phyloP scores from a whole-genome alignment of 1,140 invertebrate genomes.

The Euwallacea fornicatus region DNA sequence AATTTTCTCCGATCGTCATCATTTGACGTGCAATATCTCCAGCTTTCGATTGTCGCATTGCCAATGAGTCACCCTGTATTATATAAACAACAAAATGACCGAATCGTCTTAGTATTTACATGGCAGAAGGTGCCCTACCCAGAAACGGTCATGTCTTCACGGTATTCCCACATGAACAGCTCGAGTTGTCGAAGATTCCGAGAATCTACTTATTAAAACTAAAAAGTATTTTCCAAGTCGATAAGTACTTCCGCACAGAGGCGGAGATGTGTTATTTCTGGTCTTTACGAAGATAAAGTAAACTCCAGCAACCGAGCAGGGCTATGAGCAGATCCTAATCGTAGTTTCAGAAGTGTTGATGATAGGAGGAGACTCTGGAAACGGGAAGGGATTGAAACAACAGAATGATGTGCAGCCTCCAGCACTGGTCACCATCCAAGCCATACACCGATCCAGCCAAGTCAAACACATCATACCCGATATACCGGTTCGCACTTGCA shows the following conservation, averaged over 20 bases:
- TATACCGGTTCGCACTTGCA: slow-evolving; percentile 17
- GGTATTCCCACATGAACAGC: slow-evolving; percentile 24
- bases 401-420: neutral
- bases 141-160: slow-evolving; percentile 13
- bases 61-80: too few relatives aligned
- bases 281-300: neutral
- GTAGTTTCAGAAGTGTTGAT: neutral
- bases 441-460: neutral
- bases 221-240: slow-evolving; percentile 14
- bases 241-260: slow-evolving; percentile 18
- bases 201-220: slow-evolving; percentile 21
- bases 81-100: too few relatives aligned
- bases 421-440: neutral
- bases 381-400: too few relatives aligned
- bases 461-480: neutral
- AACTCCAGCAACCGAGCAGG: too few relatives aligned
- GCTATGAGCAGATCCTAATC: neutral
- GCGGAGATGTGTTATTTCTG: neutral
- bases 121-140: slow-evolving; percentile 6
- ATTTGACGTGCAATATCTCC: too few relatives aligned
- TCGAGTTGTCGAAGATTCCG: slow-evolving; percentile 15
- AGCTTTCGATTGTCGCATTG: too few relatives aligned
- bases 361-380: too few relatives aligned
- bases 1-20: too few relatives aligned
- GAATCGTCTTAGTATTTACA: too few relatives aligned